Percentiles rank a stretch among this genome's conserved stretches.
phyloP scores from a whole-genome alignment of 2,797 vertebrate species.

The Gymnothorax reevesii region DNA sequence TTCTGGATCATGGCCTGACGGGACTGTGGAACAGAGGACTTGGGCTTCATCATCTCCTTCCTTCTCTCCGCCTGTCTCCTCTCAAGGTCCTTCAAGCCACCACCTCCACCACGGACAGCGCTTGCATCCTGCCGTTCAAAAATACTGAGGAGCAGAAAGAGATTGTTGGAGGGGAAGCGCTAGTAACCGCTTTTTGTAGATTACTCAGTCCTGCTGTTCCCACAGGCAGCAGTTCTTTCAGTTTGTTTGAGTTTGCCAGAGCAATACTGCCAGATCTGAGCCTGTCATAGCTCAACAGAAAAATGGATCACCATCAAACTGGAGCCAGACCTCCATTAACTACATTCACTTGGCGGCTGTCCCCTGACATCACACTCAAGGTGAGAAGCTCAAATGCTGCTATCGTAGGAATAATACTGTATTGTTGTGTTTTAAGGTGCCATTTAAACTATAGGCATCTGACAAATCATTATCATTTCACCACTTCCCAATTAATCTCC shows the following conservation, averaged over 20 bases:
- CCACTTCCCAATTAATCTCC: too few species aligned
- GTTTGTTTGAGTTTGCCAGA: neutral
- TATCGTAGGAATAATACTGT: too few species aligned
- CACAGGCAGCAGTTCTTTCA: neutral
- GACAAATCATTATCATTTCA: too few species aligned
- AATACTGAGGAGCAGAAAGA: conserved; percentile 58
- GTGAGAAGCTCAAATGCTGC: too few species aligned
- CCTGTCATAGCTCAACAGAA: neutral
- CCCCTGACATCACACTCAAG: too few species aligned
- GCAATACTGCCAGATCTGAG: neutral
- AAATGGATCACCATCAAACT: neutral
- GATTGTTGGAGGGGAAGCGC: neutral
- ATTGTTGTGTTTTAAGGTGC: too few species aligned
- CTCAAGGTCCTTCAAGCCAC: conserved; percentile 63
- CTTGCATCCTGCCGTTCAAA: conserved; percentile 74
- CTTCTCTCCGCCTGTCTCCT: conserved; percentile 76
- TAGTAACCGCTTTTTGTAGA: neutral
- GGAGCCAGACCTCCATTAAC: neutral
- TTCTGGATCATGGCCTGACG: conserved; percentile 81
- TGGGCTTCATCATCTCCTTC: conserved; percentile 78
- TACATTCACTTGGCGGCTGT: too few species aligned
- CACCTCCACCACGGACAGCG: conserved; percentile 53
- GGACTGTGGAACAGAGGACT: conserved; percentile 69
- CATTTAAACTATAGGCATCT: too few species aligned
- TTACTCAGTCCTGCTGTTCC: neutral